phyloP scores from a whole-genome alignment of 2,797 vertebrate genomes.

The Muraenolepis orangiensis region DNA sequence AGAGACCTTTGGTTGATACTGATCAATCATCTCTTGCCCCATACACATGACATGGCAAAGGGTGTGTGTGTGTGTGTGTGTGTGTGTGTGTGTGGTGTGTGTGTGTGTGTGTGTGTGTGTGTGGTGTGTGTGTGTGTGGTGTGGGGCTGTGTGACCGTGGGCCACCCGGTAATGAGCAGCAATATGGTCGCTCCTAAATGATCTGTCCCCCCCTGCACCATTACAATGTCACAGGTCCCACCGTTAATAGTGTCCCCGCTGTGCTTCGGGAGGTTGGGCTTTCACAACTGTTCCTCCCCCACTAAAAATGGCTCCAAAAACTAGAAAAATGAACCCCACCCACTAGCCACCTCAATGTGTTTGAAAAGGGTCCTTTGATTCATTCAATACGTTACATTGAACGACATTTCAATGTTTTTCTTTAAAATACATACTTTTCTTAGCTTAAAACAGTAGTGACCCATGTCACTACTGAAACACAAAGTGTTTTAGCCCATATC shows the following conservation, averaged over 20 bases:
- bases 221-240: background rate
- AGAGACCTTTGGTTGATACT: background rate
- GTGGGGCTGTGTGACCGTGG: slow-evolving; percentile 4
- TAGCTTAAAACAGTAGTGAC: too few species aligned
- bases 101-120: too few species aligned
- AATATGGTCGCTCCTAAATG: background rate
- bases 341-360: background rate
- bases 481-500: too few species aligned
- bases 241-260: background rate
- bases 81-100: too few species aligned
- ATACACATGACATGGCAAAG: background rate
- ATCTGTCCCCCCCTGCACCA: background rate
- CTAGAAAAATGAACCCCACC: background rate
- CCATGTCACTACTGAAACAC: too few species aligned
- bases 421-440: too few species aligned
- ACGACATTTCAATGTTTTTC: too few species aligned
- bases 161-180: slow-evolving; percentile 2
- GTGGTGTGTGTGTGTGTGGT: too few species aligned
- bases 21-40: background rate
- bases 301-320: background rate
- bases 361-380: too few species aligned
- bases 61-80: background rate
- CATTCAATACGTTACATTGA: too few species aligned
- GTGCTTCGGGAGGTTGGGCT: background rate
- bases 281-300: background rate